Evolutionary conservation across 1,140 invertebrate species (phyloP), one percentile per base, ranked within the genome.

Genomic region (Dreissena polymorpha): DNA sequence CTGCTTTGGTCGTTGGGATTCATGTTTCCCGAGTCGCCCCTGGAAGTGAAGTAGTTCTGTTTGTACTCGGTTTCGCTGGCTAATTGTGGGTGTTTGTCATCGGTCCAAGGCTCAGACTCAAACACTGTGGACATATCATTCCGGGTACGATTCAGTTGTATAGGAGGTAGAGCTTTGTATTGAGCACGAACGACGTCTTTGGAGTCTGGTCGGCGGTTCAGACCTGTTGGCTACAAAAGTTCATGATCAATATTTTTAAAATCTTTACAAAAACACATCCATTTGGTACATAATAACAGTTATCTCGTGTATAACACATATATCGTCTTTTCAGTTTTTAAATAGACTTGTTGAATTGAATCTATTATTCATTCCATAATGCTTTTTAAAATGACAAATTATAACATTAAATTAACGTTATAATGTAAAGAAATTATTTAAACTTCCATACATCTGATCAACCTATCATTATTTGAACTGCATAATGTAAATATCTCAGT

Each of bases 61-160:
- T 78, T 67, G 70, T 79, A 79, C 57, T 84, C 83, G 10, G 75
- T 84, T 18, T 78, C 74, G 18, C 67, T 18, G 25, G 83, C 83
- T 84, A 79, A 25, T 57, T 67, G 23, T 23, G 83, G 75, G 7
- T 51, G 27, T n/a, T 49, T 78, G n/a, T 67, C 73, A 55, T 60
- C 75, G 25, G 79, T 85, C 84, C 84, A 85, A 25, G 60, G 50
- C 64, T 85, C 84, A 3, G 79, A 57, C 50, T 85, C 84, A 49
- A 85, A 85, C 23, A 85, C 84, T 25, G 84, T 85, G n/a, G 84
- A 85, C 73, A 82, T 75, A 39, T 83, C 78, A 76, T 85, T 85
- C 73, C 74, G 71, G 23, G 67, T 82, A n/a, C 84, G 55, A 57
- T 85, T 77, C 67, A 53, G 67, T 67, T 82, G 73, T 2, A 85